Base-by-base conservation (phyloP, 2,113 vertebrate species). In the Prionailurus bengalensis region DNA sequence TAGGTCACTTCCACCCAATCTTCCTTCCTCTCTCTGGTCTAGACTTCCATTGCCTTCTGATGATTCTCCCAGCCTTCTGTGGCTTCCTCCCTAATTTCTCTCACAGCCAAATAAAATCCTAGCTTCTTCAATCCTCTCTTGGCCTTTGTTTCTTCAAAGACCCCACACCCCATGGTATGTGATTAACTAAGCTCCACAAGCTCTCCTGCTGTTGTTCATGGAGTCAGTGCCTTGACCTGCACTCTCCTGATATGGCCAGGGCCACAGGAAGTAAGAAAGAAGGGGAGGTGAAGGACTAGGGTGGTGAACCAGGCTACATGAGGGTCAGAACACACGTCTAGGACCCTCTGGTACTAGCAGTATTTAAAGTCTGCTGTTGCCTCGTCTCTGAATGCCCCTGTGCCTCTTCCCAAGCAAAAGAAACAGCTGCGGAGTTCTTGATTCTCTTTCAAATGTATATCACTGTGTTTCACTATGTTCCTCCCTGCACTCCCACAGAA, bases 361-460 rank as follows among this genome's bases (percentile, higher is more conserved):
- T n/a, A 68, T 39, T 82, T 93, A 70, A 91, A 94, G 63, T 65
- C 76, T 68, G 55, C 42, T 74, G 7, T 61, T 65, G 82, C 29
- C 27, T 55, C 33, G 27, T 81, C 87, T 73, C 48, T 84, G 73
- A 89, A 97, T 45, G 42, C 6, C 51, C 51, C 53, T 53, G 27
- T 4, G 10, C 65, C 39, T 82, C 74, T 53, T 65, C 39, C 45
- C 53, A 89, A 6, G 61, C 25, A 68, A 82, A 61, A 23, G 33
- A 78, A 96, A 71, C 2, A 96, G 84, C 74, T 84, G 58, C 27
- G 45, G 90, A 68, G 48, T 74, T 88, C 71, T 63, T 16, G 4
- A 90, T 55, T 90, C 42, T 63, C 83, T 94, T 97, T 97, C 80
- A 85, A 83, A 96, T 66, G 51, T 27, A 95, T 68, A 90, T 82